Evolutionary conservation across 2,888 invertebrate genomes (phyloP).

Genomic region (Lordiphosa fenestrarum): DNA sequence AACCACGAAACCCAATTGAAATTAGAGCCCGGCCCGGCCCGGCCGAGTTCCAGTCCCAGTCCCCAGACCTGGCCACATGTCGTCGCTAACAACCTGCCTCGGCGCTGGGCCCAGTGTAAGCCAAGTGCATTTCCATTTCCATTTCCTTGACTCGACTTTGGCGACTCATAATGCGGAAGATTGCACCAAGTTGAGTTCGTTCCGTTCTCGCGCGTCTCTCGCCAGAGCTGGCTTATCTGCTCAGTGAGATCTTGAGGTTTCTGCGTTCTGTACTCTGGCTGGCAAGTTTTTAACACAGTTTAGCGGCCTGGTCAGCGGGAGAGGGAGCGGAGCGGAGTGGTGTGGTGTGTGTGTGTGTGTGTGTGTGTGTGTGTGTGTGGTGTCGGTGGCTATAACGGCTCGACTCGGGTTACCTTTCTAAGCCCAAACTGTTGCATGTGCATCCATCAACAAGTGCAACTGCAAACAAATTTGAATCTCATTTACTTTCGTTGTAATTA

Average conservation of each 20-base stretch:
- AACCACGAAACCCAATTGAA: constrained; percentile 74
- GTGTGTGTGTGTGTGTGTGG: constrained; percentile 26
- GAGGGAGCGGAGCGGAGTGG: neutral
- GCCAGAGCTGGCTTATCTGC: constrained; percentile 50
- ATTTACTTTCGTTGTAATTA: constrained; percentile 65
- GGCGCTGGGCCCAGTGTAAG: constrained; percentile 34
- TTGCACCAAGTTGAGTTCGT: constrained; percentile 57
- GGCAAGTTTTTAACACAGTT: constrained; percentile 69
- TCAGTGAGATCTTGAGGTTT: constrained; percentile 69
- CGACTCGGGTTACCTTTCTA: constrained; percentile 52
- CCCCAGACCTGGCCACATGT: constrained; percentile 63
- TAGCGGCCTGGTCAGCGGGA: constrained; percentile 45
- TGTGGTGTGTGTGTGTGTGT: constrained; percentile 25
- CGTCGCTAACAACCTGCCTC: constrained; percentile 66
- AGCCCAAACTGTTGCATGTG: constrained; percentile 18
- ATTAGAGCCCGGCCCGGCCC: constrained; percentile 65
- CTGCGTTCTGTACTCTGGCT: constrained; percentile 69
- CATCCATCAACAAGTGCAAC: constrained; percentile 53
- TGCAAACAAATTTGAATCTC: constrained; percentile 65
- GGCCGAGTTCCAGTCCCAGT: constrained; percentile 27
- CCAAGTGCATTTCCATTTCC: constrained; percentile 75
- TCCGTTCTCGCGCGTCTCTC: constrained; percentile 53
- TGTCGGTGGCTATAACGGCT: constrained; percentile 37
- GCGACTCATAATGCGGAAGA: constrained; percentile 73
- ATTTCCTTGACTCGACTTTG: constrained; percentile 42